A percentile compares a stretch with the other conserved stretches of the same genome.
Conservation (phyloP, 2,797 vertebrate species). For the Ctenopoma multispine region DNA sequence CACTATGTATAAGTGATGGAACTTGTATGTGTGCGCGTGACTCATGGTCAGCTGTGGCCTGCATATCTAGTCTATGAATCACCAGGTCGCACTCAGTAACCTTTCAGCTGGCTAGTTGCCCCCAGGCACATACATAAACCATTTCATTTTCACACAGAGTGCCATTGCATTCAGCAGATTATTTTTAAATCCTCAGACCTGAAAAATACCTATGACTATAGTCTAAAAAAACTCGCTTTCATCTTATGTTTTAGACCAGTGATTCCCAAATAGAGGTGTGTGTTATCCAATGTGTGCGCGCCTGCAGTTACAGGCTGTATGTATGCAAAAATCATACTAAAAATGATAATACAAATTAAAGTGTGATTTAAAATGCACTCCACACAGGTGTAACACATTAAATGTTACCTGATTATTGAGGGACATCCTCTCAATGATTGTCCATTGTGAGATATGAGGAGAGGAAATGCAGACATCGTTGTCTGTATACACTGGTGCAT, state of each 20-base stretch:
- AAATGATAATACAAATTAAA: too few relatives aligned
- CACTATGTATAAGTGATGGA: slow-evolving; percentile 5
- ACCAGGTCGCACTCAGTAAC: slow-evolving; percentile 65
- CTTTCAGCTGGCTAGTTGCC: slow-evolving; percentile 59
- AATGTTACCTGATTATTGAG: slow-evolving; percentile 47
- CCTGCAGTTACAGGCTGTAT: slow-evolving; percentile 17
- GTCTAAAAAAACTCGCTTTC: background rate
- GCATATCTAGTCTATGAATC: slow-evolving; percentile 69
- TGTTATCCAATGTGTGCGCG: rapidly evolving
- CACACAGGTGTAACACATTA: too few relatives aligned
- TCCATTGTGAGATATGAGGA: slow-evolving; percentile 39
- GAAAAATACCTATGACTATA: background rate
- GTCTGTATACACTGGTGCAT: slow-evolving; percentile 54
- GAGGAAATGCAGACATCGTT: slow-evolving; percentile 51
- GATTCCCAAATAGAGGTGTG: background rate
- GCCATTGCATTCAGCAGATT: slow-evolving; percentile 19
- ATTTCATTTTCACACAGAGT: slow-evolving; percentile 34
- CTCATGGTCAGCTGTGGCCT: slow-evolving; percentile 68
- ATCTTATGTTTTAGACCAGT: background rate
- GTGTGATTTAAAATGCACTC: too few relatives aligned
- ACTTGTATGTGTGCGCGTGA: slow-evolving; percentile 44
- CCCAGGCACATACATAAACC: slow-evolving; percentile 34
- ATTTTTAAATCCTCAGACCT: slow-evolving; percentile 16
- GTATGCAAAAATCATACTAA: slow-evolving; percentile 32
- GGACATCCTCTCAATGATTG: slow-evolving; percentile 61